Evolutionary conservation across 2,888 invertebrate species (phyloP).

Genomic region (Dendrolimus houi): DNA sequence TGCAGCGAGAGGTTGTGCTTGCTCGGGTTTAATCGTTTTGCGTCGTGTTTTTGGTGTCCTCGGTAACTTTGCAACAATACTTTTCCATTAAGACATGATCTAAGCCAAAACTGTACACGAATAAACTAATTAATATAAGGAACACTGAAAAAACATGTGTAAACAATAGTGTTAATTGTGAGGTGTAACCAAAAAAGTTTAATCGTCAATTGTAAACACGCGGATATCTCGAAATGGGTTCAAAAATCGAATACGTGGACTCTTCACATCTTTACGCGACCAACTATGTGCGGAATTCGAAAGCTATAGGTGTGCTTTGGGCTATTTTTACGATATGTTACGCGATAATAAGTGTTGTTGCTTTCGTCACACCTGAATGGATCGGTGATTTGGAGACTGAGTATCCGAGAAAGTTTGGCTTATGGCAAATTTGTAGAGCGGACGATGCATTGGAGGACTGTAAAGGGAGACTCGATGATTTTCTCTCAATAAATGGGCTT

Average conservation of each 20-base stretch:
- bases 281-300: constrained; percentile 93
- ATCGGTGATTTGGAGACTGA: constrained; percentile 89
- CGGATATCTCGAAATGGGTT: constrained; percentile 81
- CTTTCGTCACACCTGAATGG: constrained; percentile 97
- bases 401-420: constrained; percentile 92
- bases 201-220: constrained; percentile 27
- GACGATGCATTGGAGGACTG: constrained; percentile 89
- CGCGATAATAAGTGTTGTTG: constrained; percentile 95
- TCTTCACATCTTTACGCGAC: constrained; percentile 93
- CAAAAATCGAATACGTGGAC: constrained; percentile 95
- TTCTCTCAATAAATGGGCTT: constrained; percentile 86
- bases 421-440: constrained; percentile 91
- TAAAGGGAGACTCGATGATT: constrained; percentile 88
- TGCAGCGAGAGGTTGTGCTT: constrained; percentile 58
- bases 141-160: constrained; percentile 31
- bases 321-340: constrained; percentile 98
- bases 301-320: constrained; percentile 98
- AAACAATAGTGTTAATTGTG: constrained; percentile 27
- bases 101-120: constrained; percentile 27
- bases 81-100: constrained; percentile 46
- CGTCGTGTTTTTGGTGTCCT: constrained; percentile 59
- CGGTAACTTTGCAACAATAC: constrained; percentile 31
- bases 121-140: constrained; percentile 15
- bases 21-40: constrained; percentile 34
- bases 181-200: constrained; percentile 26